Conservation (phyloP, 2,888 invertebrate species). For the Leucozona laternaria region DNA sequence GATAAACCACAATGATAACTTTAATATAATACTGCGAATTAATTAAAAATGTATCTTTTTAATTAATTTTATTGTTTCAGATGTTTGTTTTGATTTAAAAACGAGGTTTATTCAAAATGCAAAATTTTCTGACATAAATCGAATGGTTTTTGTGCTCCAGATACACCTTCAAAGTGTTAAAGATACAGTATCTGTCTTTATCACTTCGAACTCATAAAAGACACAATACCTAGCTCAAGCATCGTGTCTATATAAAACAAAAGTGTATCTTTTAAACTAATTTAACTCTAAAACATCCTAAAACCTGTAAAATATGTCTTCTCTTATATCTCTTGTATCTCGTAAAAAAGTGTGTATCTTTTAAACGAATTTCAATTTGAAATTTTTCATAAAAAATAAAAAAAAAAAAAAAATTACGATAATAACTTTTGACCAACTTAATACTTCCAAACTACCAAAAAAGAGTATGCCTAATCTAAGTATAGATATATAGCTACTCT, state of each 20-base stretch:
- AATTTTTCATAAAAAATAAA: neutral
- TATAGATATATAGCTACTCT: too few species aligned
- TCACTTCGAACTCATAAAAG: neutral
- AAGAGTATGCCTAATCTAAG: neutral
- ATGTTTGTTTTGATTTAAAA: neutral
- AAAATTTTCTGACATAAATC: neutral
- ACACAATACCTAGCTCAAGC: neutral
- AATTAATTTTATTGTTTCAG: neutral
- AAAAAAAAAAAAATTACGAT: constrained; percentile 25
- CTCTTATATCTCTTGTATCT: neutral
- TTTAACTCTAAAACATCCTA: neutral
- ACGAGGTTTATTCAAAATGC: neutral
- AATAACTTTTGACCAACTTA: constrained; percentile 61
- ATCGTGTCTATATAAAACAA: neutral
- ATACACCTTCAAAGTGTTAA: neutral
- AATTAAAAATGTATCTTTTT: constrained; percentile 6
- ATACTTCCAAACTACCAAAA: constrained; percentile 27
- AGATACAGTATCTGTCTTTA: neutral
- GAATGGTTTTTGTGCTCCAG: neutral
- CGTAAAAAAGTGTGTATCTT: neutral
- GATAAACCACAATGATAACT: neutral
- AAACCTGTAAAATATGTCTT: neutral
- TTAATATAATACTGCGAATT: neutral
- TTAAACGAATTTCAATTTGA: constrained; percentile 25
- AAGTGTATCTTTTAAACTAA: neutral